phyloP scores from a whole-genome alignment of 1,140 invertebrate genomes.

The Telenomus remus region DNA sequence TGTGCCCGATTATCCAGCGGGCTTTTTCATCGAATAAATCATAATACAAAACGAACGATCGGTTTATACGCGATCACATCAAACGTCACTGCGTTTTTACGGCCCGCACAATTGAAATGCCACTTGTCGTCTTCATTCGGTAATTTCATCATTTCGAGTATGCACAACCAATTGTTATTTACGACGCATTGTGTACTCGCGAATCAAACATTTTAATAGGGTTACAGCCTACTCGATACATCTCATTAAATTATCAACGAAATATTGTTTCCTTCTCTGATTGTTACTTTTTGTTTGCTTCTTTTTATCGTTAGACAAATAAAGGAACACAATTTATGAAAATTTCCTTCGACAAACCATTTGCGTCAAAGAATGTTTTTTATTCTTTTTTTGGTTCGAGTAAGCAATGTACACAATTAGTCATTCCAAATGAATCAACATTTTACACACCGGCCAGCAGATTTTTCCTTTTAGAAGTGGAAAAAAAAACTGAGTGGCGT shows the following conservation, averaged over 20 bases:
- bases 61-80: conserved; percentile 24
- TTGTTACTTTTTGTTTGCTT: too few relatives aligned
- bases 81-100: conserved; percentile 35
- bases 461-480: conserved; percentile 7
- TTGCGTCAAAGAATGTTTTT: background rate
- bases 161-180: conserved; percentile 27
- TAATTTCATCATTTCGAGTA: conserved; percentile 25
- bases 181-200: conserved; percentile 1
- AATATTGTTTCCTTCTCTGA: too few relatives aligned
- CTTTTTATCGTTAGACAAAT: too few relatives aligned
- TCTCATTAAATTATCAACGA: too few relatives aligned
- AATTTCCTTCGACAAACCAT: background rate
- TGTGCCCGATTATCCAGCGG: conserved; percentile 48
- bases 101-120: conserved; percentile 20
- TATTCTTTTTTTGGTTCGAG: background rate
- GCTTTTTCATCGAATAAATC: conserved; percentile 52
- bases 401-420: conserved; percentile 12
- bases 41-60: conserved; percentile 49
- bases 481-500: conserved; percentile 40
- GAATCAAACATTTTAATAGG: too few relatives aligned
- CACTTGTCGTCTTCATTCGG: conserved; percentile 14
- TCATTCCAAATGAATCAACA: conserved; percentile 15
- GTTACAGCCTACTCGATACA: too few relatives aligned
- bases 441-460: conserved; percentile 10
- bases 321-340: too few relatives aligned